Evolutionary conservation across 2,113 vertebrate species (phyloP).

Genomic region (Acrocephalus kingi): DNA sequence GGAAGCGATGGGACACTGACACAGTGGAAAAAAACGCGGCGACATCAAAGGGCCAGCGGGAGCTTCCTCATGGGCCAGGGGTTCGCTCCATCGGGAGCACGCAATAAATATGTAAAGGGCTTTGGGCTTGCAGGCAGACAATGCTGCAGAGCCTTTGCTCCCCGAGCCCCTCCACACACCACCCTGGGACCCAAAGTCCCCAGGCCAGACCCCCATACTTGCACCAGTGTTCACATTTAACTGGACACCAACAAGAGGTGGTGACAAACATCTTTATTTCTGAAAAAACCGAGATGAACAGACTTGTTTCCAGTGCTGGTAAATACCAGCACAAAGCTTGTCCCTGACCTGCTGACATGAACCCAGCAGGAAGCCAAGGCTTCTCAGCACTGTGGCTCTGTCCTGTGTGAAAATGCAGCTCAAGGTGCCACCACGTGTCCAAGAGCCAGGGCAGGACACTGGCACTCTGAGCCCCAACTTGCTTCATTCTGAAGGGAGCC

Average conservation of each 20-base stretch:
- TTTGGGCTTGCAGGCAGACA: background rate
- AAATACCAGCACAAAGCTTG: background rate
- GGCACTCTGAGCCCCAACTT: background rate
- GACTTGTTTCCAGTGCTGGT: background rate
- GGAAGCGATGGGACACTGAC: background rate
- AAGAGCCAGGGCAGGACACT: background rate
- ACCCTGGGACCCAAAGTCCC: fast-evolving
- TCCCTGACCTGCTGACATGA: fast-evolving
- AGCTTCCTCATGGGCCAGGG: background rate
- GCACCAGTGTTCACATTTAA: fast-evolving
- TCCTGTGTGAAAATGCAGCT: background rate
- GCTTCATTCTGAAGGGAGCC: too few species aligned
- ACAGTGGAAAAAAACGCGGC: fast-evolving
- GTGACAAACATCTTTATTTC: background rate
- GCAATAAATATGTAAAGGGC: background rate
- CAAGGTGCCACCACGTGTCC: fast-evolving
- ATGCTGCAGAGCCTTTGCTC: background rate
- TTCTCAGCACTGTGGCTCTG: background rate
- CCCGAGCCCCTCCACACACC: fast-evolving
- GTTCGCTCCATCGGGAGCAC: background rate
- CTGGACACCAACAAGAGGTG: background rate
- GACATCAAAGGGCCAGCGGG: background rate
- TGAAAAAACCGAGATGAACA: background rate
- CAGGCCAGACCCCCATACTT: fast-evolving
- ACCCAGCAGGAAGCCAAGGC: background rate